phyloP scores from a whole-genome alignment of 2,888 invertebrate species.

The Athrips mouffetella region DNA sequence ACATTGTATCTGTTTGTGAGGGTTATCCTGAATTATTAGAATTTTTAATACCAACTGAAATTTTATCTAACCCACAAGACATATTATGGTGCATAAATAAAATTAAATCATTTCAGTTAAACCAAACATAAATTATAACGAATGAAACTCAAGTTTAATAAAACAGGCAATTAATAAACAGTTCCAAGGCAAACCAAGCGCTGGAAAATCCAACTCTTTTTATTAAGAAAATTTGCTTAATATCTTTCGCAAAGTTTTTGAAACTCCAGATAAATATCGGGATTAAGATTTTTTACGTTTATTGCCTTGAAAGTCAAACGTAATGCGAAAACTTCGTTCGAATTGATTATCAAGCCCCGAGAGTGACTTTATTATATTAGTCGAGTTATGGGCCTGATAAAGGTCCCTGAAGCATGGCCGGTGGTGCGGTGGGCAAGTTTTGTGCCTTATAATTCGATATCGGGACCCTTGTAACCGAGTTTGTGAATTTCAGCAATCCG shows the following conservation, averaged over 20 bases:
- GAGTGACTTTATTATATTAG: constrained; percentile 43
- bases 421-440: constrained; percentile 39
- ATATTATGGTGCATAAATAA: too few species aligned
- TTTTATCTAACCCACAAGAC: too few species aligned
- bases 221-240: constrained; percentile 26
- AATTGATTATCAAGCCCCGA: constrained; percentile 39
- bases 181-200: constrained; percentile 4
- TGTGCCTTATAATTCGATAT: constrained; percentile 48
- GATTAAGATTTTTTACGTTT: constrained; percentile 28
- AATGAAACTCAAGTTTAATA: neutral
- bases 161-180: neutral
- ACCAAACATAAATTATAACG: neutral
- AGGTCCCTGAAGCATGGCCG: constrained; percentile 27
- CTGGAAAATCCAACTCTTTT: constrained; percentile 19
- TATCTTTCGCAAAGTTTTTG: constrained; percentile 23
- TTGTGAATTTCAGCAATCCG: constrained; percentile 53
- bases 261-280: constrained; percentile 26
- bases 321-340: constrained; percentile 33
- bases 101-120: too few species aligned
- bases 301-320: constrained; percentile 25
- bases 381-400: constrained; percentile 38
- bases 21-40: too few species aligned
- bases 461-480: constrained; percentile 54
- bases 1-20: neutral
- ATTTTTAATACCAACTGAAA: too few species aligned